Evolutionary conservation across 2,888 invertebrate genomes (phyloP), one percentile per base, ranked within the genome.

Genomic region (Drosophila neotestacea): DNA sequence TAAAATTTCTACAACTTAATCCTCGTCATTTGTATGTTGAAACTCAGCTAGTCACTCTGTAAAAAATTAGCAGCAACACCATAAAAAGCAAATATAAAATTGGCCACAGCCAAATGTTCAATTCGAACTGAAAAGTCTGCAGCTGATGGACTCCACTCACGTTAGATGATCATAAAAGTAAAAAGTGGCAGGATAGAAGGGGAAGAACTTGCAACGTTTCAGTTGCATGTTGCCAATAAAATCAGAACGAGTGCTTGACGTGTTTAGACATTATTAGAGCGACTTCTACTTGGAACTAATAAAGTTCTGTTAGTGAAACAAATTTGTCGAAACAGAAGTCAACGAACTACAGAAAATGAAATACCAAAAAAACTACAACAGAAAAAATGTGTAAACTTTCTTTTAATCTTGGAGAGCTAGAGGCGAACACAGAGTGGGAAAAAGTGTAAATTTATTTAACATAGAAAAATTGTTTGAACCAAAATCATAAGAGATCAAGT

Each of bases 391-490:
- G 48, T 28, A 52, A 88, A 85, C 84, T 84, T 84, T 84, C 83
- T 85, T 87, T 84, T 41, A 39, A 6, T 22, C 22, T 22, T 44
- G 54, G 6, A 47, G 11, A 67, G 72, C n/a, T 48, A 11, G 34
- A 42, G 46, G 42, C 36, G 38, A 41, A 28, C 38, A 34, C n/a
- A 51, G 50, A 69, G 30, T 30, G 13, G 42, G 28, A 59, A 74
- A 72, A 86, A 68, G 85, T 85, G 88, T 89, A 79, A 81, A 87
- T 85, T 86, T 75, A 72, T 78, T 84, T 82, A 80, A 82, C 82
- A 89, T 69, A 77, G 72, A 87, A 80, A 79, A 76, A 54, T 34
- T 34, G 34, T 70, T 65, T 55, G 44, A 66, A 38, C 55, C 13
- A 54, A 71, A 73, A 69, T 68, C 80, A 73, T 59, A 62, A 56